Percentiles rank a stretch among this genome's conserved stretches.
Conservation (phyloP, 1,140 invertebrate genomes). For the Drosophila littoralis region DNA sequence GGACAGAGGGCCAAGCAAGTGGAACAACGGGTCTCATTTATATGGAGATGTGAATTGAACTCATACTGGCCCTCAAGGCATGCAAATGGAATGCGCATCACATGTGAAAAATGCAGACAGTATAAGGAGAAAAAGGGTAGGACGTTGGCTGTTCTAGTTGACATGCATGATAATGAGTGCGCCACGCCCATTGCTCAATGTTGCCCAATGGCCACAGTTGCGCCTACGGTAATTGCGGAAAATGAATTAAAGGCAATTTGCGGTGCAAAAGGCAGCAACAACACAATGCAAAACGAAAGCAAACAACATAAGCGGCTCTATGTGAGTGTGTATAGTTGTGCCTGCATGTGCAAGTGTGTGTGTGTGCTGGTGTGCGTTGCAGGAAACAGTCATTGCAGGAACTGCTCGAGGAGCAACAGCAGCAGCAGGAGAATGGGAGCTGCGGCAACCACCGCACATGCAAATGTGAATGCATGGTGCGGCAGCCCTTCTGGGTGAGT, state of each 20-base stretch:
- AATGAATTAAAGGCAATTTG: constrained; percentile 78
- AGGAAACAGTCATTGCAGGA: constrained; percentile 56
- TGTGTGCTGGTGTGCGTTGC: constrained; percentile 12
- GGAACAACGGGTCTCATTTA: constrained; percentile 44
- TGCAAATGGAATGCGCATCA: constrained; percentile 60
- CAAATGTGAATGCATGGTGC: constrained; percentile 45
- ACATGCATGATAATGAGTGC: constrained; percentile 65
- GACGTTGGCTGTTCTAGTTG: constrained; percentile 8
- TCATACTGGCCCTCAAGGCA: constrained; percentile 51
- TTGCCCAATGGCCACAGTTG: constrained; percentile 10
- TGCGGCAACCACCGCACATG: constrained; percentile 40
- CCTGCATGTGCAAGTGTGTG: not conserved
- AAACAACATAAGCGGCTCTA: constrained; percentile 67
- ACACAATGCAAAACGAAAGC: constrained; percentile 60
- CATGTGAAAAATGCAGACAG: constrained; percentile 61
- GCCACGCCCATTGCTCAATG: constrained; percentile 25
- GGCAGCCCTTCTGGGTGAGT: constrained; percentile 23
- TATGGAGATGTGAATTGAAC: constrained; percentile 57
- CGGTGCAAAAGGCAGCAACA: constrained; percentile 42
- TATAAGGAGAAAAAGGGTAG: constrained; percentile 4
- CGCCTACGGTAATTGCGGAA: constrained; percentile 71
- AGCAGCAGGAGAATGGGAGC: constrained; percentile 27
- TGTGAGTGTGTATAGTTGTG: constrained; percentile 2
- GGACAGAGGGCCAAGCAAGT: constrained; percentile 24
- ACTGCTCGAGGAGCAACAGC: constrained; percentile 43